Evolutionary conservation across 2,113 vertebrate species (phyloP), one percentile per base, ranked within the genome.

Genomic region (Pseudorasbora parva): DNA sequence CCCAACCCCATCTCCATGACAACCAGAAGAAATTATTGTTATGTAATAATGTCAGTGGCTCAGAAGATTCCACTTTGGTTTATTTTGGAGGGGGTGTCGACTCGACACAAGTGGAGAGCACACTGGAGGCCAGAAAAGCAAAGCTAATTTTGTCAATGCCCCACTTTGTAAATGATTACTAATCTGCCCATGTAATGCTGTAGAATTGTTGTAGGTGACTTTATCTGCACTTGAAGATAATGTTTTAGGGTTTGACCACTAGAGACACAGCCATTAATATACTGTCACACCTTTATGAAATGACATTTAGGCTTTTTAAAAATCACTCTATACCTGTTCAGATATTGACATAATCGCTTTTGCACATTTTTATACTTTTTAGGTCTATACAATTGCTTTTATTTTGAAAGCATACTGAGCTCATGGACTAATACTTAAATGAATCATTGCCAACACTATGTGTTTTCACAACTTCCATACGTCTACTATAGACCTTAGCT

Each of bases 1-100:
- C 12, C 59, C 27, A 82, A 33, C 41, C 27, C 37, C 8, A 62
- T 47, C 82, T 83, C 89, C 87, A 87, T 91, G 86, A 88, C 88
- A 91, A 90, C 90, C 84, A 82, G 64, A 30, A 90, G 80, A 84
- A 89, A 89, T 89, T 82, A 86, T 91, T 85, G 83, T 84, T 91
- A 89, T 87, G 82, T 89, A 88, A 89, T 76, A 47, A 49, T 76
- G 78, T 89, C 72, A 81, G 85, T 25, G 56, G 82, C 85, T 75
- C 54, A 89, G 76, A 92, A 90, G 88, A 87, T 92, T 92, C 88
- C 88, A 82, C 82, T 73, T 69, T 77, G 21, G 8, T 2, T 14
- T 60, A 12, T 82, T 66, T 78, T 23, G 15, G 27, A n/a, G 73
- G 62, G 64, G 33, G 73, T 83, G 57, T 30, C 37, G n/a, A 82